Evolutionary conservation across 1,140 invertebrate species (phyloP).

Genomic region (Pachypeltis micranthus): DNA sequence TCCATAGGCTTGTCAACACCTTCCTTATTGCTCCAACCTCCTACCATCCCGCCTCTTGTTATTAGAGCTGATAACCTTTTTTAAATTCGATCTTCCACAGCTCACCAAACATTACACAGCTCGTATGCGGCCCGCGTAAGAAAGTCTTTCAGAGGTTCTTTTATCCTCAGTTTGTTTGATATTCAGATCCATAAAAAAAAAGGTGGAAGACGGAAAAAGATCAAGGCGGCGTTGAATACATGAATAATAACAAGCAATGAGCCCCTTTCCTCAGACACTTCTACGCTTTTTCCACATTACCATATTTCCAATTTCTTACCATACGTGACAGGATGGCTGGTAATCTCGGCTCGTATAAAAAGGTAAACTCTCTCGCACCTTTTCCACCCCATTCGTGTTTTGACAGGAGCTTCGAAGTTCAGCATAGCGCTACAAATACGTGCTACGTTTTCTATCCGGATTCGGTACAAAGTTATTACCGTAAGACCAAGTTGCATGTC

Average conservation of each 20-base stretch:
- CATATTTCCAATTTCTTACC: slow-evolving; percentile 9
- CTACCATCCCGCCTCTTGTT: neutral
- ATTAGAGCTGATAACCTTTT: neutral
- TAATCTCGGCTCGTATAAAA: slow-evolving; percentile 3
- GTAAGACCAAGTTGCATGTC: too few species aligned
- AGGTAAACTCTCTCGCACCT: neutral
- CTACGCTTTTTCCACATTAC: slow-evolving; percentile 2
- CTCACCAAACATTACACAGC: neutral
- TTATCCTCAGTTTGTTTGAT: slow-evolving; percentile 8
- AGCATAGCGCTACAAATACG: too few species aligned
- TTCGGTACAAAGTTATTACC: too few species aligned
- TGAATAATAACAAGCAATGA: slow-evolving; percentile 6
- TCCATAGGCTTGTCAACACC: too few species aligned
- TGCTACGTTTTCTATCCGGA: too few species aligned
- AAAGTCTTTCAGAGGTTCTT: slow-evolving; percentile 7
- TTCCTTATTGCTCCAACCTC: too few species aligned
- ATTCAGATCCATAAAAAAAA: neutral
- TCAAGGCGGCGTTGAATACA: slow-evolving; percentile 3
- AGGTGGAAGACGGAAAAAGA: slow-evolving; percentile 4
- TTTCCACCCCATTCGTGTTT: neutral
- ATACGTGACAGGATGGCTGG: slow-evolving; percentile 5
- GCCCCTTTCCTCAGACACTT: neutral
- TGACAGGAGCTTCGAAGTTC: too few species aligned
- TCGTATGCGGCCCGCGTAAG: neutral
- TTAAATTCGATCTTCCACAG: slow-evolving; percentile 6